phyloP scores from a whole-genome alignment of 2,888 invertebrate genomes.

The Drosophila leonis region DNA sequence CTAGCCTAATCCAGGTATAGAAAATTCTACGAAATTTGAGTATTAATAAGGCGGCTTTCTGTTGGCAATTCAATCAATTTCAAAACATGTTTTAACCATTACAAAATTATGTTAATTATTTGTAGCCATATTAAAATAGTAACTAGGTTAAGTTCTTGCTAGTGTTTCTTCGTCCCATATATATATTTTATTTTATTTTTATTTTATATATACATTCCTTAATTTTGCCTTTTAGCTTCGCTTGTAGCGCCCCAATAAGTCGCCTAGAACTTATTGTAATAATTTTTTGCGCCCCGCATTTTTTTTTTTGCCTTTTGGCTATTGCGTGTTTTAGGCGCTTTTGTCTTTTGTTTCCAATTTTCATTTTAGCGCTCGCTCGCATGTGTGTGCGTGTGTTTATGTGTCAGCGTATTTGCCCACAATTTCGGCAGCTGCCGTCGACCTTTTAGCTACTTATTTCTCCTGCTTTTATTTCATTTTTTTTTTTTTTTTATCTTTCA shows the following conservation, averaged over 20 bases:
- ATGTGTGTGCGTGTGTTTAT: background rate
- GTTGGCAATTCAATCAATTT: too few species aligned
- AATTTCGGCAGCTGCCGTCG: constrained; percentile 37
- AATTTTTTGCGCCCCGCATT: background rate
- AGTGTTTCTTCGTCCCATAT: too few species aligned
- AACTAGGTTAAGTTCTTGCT: too few species aligned
- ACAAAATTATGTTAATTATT: too few species aligned
- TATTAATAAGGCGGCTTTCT: too few species aligned
- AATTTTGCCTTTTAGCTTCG: background rate
- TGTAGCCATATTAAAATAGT: too few species aligned
- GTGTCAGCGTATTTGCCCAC: constrained; percentile 45
- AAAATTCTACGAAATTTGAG: too few species aligned
- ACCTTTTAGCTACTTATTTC: constrained; percentile 27
- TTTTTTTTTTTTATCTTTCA: constrained; percentile 44
- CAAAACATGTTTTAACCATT: too few species aligned
- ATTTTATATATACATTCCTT: background rate
- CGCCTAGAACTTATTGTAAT: constrained; percentile 3
- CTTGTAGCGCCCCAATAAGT: constrained; percentile 25
- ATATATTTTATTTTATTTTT: too few species aligned
- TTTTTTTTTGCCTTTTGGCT: constrained; percentile 26
- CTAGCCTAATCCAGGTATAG: too few species aligned
- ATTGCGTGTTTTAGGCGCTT: constrained; percentile 70
- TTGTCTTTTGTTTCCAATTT: constrained; percentile 69
- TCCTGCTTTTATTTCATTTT: background rate
- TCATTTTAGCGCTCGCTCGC: constrained; percentile 48